Base-by-base conservation (phyloP, 2,797 vertebrate species). In the Sparus aurata region DNA sequence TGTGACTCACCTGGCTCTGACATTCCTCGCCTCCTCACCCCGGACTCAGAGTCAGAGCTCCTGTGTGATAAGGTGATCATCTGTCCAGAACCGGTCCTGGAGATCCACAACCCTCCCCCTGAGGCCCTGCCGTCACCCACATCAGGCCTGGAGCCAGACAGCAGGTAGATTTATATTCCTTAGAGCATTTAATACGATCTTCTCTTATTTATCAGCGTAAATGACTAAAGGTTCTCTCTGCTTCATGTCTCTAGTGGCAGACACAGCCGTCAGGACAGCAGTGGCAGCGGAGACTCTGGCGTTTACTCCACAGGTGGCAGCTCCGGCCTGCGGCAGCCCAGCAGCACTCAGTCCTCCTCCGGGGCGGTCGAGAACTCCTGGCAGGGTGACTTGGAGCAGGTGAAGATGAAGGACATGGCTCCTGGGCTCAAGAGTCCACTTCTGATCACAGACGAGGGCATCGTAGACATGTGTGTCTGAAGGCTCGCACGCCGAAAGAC, bases 271-370 rank as follows among this genome's bases (percentile, higher is more conserved):
- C 92, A 94, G 74, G 70, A 62, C 88, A 95, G 94, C 70, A 78
- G 91, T 12, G 85, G 90, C 83, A 95, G 94, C 23, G 67, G 83
- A 15, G 95, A 95, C 79, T 95, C 94, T 0, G 95, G 95, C 0
- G 81, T 95, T 34, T 94, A 90, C 80, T 96, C 95, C 46, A 69
- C 90, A 0, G 93, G 88, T 1, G 88, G 91, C 45, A 85, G 80
- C 34, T 93, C 87, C 1, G 50, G 64, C 3, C 68, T 23, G 41
- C 75, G 3, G 47, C 77, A 66, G 50, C 30, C 50, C 30, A 2
- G 2, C 27, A 23, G 22, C 46, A 0, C 3, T 13, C 58, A 13
- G 1, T n/a, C 62, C 17, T 78, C 47, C 1, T 1, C 0, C 0
- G 41, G 22, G 15, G 1, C 0, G 15, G 2, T 1, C 1, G 2